Evolutionary conservation across 2,888 invertebrate genomes (phyloP), one percentile per base, ranked within the genome.

Genomic region (Drosophila melanosoma): DNA sequence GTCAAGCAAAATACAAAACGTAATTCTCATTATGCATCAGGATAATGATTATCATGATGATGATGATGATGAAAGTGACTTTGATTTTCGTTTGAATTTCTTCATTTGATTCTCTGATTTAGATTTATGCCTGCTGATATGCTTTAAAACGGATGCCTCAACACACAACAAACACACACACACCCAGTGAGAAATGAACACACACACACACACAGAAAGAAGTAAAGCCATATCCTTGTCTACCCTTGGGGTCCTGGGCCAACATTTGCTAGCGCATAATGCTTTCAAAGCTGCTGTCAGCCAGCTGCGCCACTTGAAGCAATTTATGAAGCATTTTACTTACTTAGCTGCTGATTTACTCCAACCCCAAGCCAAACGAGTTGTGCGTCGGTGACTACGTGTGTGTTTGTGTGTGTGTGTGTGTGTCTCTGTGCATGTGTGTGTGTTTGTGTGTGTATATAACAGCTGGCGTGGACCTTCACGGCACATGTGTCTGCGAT

Each of bases 241-340:
- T 65, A 67, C 57, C 64, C 72, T 74, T 74, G 49, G 71, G 73
- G 73, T 87, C 74, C 69, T 80, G 80, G 86, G 65, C 62, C 64
- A 76, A 79, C 77, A 74, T 79, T 79, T 79, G 77, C 69, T 65
- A 61, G 77, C 81, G 70, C 74, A 75, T 75, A 72, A 79, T 70
- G 86, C 80, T 81, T 73, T 68, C 74, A 89, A 79, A 84, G 75
- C 82, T 79, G 76, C 71, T 76, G 84, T 74, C 84, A 72, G 82
- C 69, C 80, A 89, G 85, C 89, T 87, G 88, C 69, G 80, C 80
- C 89, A 85, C 85, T 89, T 89, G 85, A 82, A 82, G 88, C 87
- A 85, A 85, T 85, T 89, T 85, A 89, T 89, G 85, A 84, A 89
- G 85, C 90, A 89, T 89, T 89, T 85, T 87, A 89, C 84, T 84